phyloP scores from a whole-genome alignment of 2,797 vertebrate genomes.

The Paratrypauchen microcephalus region DNA sequence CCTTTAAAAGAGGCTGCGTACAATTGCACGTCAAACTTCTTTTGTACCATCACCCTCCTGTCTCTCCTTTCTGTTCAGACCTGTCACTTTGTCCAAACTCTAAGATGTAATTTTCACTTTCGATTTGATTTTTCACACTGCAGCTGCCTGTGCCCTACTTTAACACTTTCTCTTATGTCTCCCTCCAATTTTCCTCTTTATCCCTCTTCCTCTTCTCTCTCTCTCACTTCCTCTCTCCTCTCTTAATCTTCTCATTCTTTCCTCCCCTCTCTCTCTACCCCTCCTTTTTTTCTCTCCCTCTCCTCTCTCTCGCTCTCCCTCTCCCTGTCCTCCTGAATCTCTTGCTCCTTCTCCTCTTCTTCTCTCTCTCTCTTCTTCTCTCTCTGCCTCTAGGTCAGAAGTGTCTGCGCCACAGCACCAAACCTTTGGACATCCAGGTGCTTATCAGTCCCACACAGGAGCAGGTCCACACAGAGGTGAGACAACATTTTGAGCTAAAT shows the following conservation, averaged over 20 bases:
- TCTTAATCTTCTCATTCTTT: too few species aligned
- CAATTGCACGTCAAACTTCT: background rate
- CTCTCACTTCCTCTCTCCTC: constrained; percentile 4
- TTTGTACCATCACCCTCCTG: constrained; percentile 3
- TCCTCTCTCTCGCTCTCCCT: too few species aligned
- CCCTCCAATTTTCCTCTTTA: background rate
- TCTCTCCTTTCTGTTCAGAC: constrained; percentile 2
- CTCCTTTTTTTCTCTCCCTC: too few species aligned
- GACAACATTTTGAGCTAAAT: constrained; percentile 23
- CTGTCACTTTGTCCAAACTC: constrained; percentile 1
- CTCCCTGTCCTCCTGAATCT: too few species aligned
- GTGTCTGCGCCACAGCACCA: constrained; percentile 85
- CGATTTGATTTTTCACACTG: constrained; percentile 7
- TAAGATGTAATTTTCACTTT: constrained; percentile 15
- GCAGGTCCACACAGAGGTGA: constrained; percentile 87
- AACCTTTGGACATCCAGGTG: constrained; percentile 86
- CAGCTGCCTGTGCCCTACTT: constrained; percentile 3
- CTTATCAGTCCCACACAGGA: constrained; percentile 89
- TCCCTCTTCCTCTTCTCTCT: constrained; percentile 5
- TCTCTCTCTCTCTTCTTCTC: constrained; percentile 17
- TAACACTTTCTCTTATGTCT: constrained; percentile 9
- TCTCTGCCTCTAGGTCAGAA: constrained; percentile 78
- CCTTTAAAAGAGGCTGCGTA: too few species aligned
- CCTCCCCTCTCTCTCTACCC: too few species aligned
- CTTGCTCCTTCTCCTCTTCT: background rate